phyloP scores from a whole-genome alignment of 2,113 vertebrate species.

The Actinemys pallida region DNA sequence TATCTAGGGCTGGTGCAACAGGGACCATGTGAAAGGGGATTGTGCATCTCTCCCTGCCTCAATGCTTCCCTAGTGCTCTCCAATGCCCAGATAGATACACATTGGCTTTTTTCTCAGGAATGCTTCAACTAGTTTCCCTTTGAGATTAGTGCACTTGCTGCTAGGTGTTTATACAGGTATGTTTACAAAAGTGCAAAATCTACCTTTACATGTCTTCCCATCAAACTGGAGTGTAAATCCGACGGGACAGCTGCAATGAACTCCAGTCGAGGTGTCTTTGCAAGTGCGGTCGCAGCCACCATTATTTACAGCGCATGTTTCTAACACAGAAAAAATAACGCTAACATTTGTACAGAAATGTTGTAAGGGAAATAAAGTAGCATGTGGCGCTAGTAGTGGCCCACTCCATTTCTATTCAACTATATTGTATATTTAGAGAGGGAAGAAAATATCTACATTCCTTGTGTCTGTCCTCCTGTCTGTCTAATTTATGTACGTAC shows the following conservation, averaged over 20 bases:
- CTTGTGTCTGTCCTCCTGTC: neutral
- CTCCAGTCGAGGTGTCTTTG: constrained; percentile 96
- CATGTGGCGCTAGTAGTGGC: neutral
- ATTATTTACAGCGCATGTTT: constrained; percentile 96
- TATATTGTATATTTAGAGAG: neutral
- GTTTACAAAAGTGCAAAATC: rapidly evolving
- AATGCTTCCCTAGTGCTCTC: neutral
- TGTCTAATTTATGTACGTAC: neutral
- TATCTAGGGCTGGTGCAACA: rapidly evolving
- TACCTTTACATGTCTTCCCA: constrained; percentile 97
- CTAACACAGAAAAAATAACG: constrained; percentile 78
- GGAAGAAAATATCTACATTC: neutral
- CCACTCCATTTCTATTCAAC: neutral
- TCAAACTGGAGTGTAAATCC: constrained; percentile 96
- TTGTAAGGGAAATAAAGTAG: neutral
- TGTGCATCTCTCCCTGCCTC: rapidly evolving
- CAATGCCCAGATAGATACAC: neutral
- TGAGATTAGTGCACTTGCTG: neutral
- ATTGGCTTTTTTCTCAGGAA: neutral
- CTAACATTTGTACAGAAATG: neutral
- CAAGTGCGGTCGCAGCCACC: constrained; percentile 98
- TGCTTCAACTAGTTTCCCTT: rapidly evolving
- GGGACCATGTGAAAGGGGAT: neutral
- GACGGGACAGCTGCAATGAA: constrained; percentile 95
- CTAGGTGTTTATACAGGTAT: rapidly evolving